Conservation (phyloP, 2,888 invertebrate genomes). For the Eristalis pertinax region DNA sequence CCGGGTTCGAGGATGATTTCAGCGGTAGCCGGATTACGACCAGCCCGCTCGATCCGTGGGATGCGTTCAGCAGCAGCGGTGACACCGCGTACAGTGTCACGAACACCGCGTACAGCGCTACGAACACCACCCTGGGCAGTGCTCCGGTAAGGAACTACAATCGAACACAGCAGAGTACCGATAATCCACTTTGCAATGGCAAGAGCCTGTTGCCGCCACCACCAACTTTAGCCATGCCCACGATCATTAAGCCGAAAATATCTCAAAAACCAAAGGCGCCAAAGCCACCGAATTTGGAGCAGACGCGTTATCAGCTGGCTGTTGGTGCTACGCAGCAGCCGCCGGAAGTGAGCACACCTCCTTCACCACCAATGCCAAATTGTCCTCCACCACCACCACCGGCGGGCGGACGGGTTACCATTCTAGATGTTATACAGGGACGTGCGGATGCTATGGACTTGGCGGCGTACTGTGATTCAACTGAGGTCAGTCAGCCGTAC, state of each 20-base stretch:
- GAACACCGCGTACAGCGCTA: constrained; percentile 75
- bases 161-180: constrained; percentile 82
- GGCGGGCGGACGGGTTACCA: constrained; percentile 79
- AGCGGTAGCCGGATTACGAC: constrained; percentile 81
- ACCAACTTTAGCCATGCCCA: constrained; percentile 84
- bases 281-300: constrained; percentile 76
- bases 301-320: constrained; percentile 56
- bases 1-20: constrained; percentile 93
- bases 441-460: constrained; percentile 78
- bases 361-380: constrained; percentile 90
- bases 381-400: constrained; percentile 91
- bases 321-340: constrained; percentile 60
- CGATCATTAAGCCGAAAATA: constrained; percentile 85
- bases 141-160: constrained; percentile 77
- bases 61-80: constrained; percentile 76
- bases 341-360: constrained; percentile 76
- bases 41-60: constrained; percentile 81
- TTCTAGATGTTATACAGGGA: constrained; percentile 79
- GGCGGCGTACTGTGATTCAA: constrained; percentile 75
- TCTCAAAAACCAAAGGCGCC: constrained; percentile 81
- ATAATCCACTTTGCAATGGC: constrained; percentile 83
- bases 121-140: constrained; percentile 78
- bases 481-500: constrained; percentile 83
- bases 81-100: constrained; percentile 70
- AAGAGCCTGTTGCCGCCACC: constrained; percentile 81